These are phyloP conservation scores for Xenopus petersii DNA, from an alignment of 2,797 vertebrate species.

Conservation along the genomic window DNA sequence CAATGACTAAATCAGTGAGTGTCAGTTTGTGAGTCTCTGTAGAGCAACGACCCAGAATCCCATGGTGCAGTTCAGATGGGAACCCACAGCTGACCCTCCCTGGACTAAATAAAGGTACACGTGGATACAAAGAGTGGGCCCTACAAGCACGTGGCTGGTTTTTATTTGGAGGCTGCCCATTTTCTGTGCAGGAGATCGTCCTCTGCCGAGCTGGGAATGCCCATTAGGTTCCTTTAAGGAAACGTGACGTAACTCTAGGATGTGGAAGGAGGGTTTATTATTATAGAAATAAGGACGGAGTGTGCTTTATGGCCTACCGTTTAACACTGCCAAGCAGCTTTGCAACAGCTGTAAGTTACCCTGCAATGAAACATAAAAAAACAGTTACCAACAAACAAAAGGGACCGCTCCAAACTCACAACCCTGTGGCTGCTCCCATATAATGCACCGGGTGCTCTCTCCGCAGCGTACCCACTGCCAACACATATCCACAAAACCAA, in stretches of 20 bases:
- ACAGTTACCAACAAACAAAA: background rate
- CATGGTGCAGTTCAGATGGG: background rate
- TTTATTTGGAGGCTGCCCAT: conserved; percentile 62
- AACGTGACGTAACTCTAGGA: conserved; percentile 74
- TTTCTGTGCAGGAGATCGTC: conserved; percentile 65
- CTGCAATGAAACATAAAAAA: conserved; percentile 59
- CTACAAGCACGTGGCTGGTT: conserved; percentile 31
- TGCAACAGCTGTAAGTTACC: conserved; percentile 95
- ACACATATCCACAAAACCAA: too few relatives aligned
- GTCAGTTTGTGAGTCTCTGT: background rate
- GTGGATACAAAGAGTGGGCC: conserved; percentile 46
- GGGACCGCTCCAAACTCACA: too few relatives aligned
- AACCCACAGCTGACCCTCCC: background rate
- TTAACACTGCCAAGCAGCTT: conserved; percentile 90
- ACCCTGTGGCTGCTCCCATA: too few relatives aligned
- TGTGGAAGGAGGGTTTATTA: conserved; percentile 55
- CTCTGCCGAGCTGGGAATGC: conserved; percentile 67
- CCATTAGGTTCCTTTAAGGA: conserved; percentile 58
- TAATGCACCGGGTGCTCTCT: too few relatives aligned
- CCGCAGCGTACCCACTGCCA: too few relatives aligned
- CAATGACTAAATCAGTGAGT: conserved; percentile 38
- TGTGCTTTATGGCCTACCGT: conserved; percentile 85
- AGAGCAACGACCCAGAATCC: background rate
- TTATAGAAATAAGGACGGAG: conserved; percentile 57
- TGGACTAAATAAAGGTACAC: conserved; percentile 51